Conservation (phyloP, 2,888 invertebrate genomes). For the Falcaria lacertinaria region DNA sequence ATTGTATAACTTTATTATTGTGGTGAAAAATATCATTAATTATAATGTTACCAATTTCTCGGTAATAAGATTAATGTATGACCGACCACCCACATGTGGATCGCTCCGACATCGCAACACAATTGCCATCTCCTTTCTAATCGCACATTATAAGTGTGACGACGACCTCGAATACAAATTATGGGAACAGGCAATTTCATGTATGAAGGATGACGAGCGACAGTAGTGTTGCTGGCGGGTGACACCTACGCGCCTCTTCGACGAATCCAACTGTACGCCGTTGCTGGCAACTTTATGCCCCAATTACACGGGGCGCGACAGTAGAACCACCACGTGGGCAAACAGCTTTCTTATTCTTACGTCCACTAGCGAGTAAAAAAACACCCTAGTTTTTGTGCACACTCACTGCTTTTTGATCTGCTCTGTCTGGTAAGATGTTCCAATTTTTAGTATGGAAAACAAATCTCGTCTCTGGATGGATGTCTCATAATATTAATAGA, state of each 20-base stretch:
- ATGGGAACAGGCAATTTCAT: conserved; percentile 72
- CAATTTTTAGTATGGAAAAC: too few species aligned
- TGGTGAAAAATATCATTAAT: background rate
- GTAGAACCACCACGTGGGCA: conserved; percentile 7
- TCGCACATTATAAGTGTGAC: conserved; percentile 68
- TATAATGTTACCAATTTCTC: conserved; percentile 27
- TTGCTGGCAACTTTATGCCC: conserved; percentile 60
- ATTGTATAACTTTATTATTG: background rate
- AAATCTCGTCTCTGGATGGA: too few species aligned
- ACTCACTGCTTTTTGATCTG: background rate
- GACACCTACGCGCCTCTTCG: conserved; percentile 71
- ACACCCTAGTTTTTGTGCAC: background rate
- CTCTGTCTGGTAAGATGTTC: too few species aligned
- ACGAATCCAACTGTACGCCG: conserved; percentile 66
- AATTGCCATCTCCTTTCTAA: conserved; percentile 75
- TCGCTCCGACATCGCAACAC: conserved; percentile 54
- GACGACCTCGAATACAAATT: conserved; percentile 74
- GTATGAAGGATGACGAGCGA: conserved; percentile 66
- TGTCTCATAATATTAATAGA: too few species aligned
- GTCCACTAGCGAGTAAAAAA: background rate
- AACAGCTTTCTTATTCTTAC: conserved; percentile 3
- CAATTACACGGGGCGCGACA: conserved; percentile 39
- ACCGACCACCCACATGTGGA: conserved; percentile 57
- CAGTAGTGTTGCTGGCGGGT: conserved; percentile 52
- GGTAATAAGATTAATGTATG: conserved; percentile 35